These are phyloP conservation scores for Chrysolina oricalcia DNA, from an alignment of 2,888 invertebrate genomes.

Conservation along the genomic window DNA sequence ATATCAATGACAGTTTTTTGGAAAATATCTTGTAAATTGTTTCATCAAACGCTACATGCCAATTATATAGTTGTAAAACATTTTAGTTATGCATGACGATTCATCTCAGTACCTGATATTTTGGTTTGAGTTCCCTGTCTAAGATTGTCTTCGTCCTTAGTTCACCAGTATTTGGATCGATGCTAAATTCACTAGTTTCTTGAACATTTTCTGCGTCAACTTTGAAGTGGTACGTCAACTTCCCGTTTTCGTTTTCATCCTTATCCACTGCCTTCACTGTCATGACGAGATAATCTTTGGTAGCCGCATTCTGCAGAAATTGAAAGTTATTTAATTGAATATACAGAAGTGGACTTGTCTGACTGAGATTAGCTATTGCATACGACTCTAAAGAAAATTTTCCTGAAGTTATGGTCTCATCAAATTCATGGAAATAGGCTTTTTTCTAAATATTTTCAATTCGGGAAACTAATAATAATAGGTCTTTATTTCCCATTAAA, in stretches of 20 bases:
- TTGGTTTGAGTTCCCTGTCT: conserved; percentile 83
- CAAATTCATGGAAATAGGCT: too few species aligned
- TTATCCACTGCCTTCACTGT: conserved; percentile 88
- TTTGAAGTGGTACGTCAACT: conserved; percentile 88
- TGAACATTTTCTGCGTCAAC: conserved; percentile 80
- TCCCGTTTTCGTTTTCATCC: conserved; percentile 88
- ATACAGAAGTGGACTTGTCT: too few species aligned
- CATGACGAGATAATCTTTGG: conserved; percentile 84
- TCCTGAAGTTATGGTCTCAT: too few species aligned
- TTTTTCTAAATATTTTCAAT: too few species aligned
- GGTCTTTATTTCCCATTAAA: too few species aligned
- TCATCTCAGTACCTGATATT: conserved; percentile 74
- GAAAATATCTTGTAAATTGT: too few species aligned
- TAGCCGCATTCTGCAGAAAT: conserved; percentile 79
- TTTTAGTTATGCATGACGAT: neutral
- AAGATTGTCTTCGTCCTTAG: conserved; percentile 85
- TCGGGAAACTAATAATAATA: too few species aligned
- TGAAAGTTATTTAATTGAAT: neutral
- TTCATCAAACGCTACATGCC: too few species aligned
- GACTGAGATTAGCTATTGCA: too few species aligned
- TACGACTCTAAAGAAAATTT: too few species aligned
- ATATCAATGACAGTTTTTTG: too few species aligned
- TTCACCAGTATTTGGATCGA: conserved; percentile 86
- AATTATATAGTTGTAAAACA: too few species aligned
- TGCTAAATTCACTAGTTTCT: conserved; percentile 87